phyloP scores from a whole-genome alignment of 37 sponge, comb jelly and placozoan species.

The Ianthella basta region DNA sequence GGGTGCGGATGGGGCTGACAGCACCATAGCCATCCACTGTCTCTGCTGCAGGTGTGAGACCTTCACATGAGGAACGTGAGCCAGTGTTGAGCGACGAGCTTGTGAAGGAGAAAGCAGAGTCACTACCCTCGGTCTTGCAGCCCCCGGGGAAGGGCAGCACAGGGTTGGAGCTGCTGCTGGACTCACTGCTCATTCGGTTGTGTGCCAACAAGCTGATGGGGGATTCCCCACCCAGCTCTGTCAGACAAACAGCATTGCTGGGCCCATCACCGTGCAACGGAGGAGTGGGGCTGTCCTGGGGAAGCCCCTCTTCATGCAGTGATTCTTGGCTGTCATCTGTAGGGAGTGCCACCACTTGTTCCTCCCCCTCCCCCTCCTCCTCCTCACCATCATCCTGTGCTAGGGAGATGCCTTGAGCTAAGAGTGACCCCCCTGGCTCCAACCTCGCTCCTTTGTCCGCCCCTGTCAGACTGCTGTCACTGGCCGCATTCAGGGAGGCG shows the following conservation, averaged over 20 bases:
- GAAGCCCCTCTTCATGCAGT: too few species aligned
- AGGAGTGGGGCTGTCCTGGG: too few species aligned
- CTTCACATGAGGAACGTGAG: conserved; percentile 14
- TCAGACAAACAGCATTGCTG: not conserved
- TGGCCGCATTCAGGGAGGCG: too few species aligned
- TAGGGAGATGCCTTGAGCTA: too few species aligned
- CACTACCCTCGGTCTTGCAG: conserved; percentile 11
- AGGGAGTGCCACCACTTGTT: too few species aligned
- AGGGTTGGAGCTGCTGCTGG: conserved; percentile 10
- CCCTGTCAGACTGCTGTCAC: too few species aligned
- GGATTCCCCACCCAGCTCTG: conserved; percentile 19
- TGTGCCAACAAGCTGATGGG: not conserved
- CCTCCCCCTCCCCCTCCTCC: too few species aligned
- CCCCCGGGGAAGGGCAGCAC: not conserved
- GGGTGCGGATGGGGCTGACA: not conserved
- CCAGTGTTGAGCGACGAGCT: conserved; percentile 26
- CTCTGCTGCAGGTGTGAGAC: not conserved
- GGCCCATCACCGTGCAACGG: too few species aligned
- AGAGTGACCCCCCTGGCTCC: too few species aligned
- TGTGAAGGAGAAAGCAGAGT: conserved; percentile 23
- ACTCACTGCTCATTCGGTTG: conserved; percentile 25
- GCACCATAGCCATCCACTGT: not conserved
- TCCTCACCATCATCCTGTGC: too few species aligned
- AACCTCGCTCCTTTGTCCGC: too few species aligned
- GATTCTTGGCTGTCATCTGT: too few species aligned